phyloP scores from a whole-genome alignment of 2,113 vertebrate species.

The Plotosus lineatus region DNA sequence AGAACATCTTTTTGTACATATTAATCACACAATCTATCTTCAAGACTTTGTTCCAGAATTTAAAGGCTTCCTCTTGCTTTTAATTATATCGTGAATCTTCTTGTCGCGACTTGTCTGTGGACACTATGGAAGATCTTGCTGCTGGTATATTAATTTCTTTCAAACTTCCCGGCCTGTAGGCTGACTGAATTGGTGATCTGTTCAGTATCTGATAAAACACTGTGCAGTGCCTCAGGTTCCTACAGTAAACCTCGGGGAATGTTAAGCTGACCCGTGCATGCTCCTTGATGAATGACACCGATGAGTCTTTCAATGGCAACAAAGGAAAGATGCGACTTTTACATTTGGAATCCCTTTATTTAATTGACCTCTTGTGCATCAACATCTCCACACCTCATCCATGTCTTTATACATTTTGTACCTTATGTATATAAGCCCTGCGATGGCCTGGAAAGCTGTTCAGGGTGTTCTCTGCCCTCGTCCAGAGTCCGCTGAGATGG shows the following conservation, averaged over 20 bases:
- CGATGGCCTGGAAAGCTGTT: too few relatives aligned
- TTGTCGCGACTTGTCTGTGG: neutral
- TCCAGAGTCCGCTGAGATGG: too few relatives aligned
- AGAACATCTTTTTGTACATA: neutral
- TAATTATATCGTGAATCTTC: conserved; percentile 2
- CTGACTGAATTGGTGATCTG: neutral
- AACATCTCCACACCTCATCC: neutral
- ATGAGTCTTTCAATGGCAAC: neutral
- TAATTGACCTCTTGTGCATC: neutral
- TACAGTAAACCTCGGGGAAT: neutral
- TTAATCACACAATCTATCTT: neutral
- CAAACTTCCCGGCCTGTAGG: neutral
- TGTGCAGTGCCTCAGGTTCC: neutral
- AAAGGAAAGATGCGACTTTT: neutral
- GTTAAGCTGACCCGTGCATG: neutral
- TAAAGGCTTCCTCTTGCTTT: neutral
- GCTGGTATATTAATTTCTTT: neutral
- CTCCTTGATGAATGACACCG: neutral
- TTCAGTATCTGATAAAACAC: neutral
- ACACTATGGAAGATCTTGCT: neutral
- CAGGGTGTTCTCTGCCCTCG: too few relatives aligned
- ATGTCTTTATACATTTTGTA: neutral
- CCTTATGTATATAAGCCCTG: too few relatives aligned
- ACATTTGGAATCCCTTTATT: neutral
- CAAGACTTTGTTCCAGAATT: neutral